These are phyloP conservation scores for Megaustenia siamemsis DNA, from an alignment of 2,888 invertebrate species.

Conservation along the genomic window DNA sequence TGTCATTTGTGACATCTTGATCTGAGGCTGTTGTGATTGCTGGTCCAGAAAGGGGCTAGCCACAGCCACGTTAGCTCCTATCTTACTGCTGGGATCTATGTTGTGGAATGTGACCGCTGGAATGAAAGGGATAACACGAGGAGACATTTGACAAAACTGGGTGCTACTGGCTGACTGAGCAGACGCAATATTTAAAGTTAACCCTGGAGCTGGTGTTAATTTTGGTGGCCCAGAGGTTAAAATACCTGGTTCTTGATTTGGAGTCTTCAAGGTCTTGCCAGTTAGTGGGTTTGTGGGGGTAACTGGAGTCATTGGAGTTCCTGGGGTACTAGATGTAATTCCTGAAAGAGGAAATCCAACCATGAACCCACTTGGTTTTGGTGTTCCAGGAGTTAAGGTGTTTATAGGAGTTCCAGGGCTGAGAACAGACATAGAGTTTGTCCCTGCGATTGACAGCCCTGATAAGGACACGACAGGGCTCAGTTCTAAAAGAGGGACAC, in stretches of 20 bases:
- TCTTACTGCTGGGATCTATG: conserved; percentile 11
- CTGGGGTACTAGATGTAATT: conserved; percentile 29
- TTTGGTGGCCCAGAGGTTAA: conserved; percentile 7
- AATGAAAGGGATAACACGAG: conserved; percentile 54
- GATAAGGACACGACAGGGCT: conserved; percentile 25
- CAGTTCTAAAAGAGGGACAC: conserved; percentile 20
- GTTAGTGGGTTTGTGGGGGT: conserved; percentile 36
- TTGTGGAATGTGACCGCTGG: conserved; percentile 54
- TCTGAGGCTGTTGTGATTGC: conserved; percentile 10
- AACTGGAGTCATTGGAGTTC: conserved; percentile 41
- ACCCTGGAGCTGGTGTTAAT: conserved; percentile 12
- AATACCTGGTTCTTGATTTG: not conserved
- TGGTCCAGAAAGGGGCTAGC: conserved; percentile 17
- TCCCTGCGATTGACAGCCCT: not conserved
- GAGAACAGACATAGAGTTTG: conserved; percentile 23
- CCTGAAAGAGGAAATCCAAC: conserved; percentile 43
- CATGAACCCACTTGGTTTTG: conserved; percentile 39
- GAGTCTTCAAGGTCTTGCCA: conserved; percentile 21
- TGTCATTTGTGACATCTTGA: conserved; percentile 9
- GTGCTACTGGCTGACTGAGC: conserved; percentile 34
- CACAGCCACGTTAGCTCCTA: not conserved
- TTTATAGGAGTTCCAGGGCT: conserved; percentile 45
- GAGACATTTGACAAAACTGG: conserved; percentile 47
- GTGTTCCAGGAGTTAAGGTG: conserved; percentile 25
- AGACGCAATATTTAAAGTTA: conserved; percentile 49